Evolutionary conservation across 1,140 invertebrate species (phyloP), one percentile per base, ranked within the genome.

Genomic region (Bursaphelenchus mucronatus): DNA sequence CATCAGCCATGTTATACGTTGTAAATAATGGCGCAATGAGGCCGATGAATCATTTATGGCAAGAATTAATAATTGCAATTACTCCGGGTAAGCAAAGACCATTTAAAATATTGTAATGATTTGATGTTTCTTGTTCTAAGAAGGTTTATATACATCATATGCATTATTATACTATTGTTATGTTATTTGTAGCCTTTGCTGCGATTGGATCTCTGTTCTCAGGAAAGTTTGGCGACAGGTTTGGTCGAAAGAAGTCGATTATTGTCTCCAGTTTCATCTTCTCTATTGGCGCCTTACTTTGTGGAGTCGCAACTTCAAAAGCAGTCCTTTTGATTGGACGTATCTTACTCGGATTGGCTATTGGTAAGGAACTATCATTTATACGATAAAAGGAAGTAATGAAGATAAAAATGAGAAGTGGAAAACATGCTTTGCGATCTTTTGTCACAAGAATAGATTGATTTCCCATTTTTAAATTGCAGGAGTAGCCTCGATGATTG

Each of bases 401-500:
- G 11, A n/a, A 47, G 46, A 47, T 11, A 47, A 11, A n/a, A 47
- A 47, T 47, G 46, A 47, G 46, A 47, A 47, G n/a, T 11, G n/a
- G n/a, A 11, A 47, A n/a, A 47, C 11, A 11, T 47, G 11, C 11
- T 50, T 5, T 19, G 49, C 19, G 15, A 19, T 5, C 49, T 50
- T 30, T 30, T 1, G 5, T 3, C 30, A 1, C 2, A 5, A 30
- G 30, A 30, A 30, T 5, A 30, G 30, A 3, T 19, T 19, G 1
- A 50, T 50, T 50, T 19, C 1, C 19, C 49, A 17, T 19, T 5
- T 50, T 3, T 19, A 17, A 15, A 17, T 19, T 55, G 13, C 30
- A 46, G 57, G 86, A 86, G 71, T 87, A 41, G 83, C 85, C 11
- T 87, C 86, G 3, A 86, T 84, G 75, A 83, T 83, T 10, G 84